phyloP scores from a whole-genome alignment of 2,797 vertebrate genomes.

The Sternarchorhynchus goeldii region DNA sequence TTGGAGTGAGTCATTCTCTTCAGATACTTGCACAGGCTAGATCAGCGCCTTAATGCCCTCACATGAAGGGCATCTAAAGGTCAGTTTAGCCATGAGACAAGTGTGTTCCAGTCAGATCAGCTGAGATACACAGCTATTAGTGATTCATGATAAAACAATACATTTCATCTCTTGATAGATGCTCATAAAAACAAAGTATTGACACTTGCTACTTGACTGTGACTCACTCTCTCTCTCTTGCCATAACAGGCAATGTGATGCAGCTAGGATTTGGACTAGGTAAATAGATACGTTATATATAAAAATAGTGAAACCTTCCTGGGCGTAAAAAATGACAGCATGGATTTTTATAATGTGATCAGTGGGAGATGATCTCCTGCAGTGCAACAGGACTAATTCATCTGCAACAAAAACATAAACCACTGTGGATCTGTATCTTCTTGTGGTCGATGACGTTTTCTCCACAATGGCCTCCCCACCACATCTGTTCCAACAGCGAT shows the following conservation, averaged over 20 bases:
- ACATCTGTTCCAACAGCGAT: too few relatives aligned
- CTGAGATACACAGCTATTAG: background rate
- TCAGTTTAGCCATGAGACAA: slow-evolving; percentile 30
- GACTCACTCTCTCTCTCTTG: background rate
- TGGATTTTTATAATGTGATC: background rate
- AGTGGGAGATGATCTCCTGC: background rate
- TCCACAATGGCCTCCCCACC: too few relatives aligned
- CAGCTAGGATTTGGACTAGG: background rate
- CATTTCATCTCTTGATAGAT: background rate
- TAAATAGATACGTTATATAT: background rate
- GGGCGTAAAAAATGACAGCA: too few relatives aligned
- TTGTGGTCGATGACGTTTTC: too few relatives aligned
- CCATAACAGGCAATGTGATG: background rate
- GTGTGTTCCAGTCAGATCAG: slow-evolving; percentile 2
- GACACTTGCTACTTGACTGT: background rate
- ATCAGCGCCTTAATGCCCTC: slow-evolving; percentile 41
- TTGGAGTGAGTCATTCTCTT: slow-evolving; percentile 67
- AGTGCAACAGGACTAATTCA: background rate
- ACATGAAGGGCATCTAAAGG: slow-evolving; percentile 64
- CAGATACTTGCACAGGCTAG: slow-evolving; percentile 61
- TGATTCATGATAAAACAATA: background rate
- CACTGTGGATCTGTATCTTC: background rate
- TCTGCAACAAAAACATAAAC: slow-evolving; percentile 2
- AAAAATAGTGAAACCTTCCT: background rate
- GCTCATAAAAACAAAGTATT: background rate